These are phyloP conservation scores for Amphilophus citrinellus DNA, from an alignment of 2,113 vertebrate genomes.

Conservation along the genomic window DNA sequence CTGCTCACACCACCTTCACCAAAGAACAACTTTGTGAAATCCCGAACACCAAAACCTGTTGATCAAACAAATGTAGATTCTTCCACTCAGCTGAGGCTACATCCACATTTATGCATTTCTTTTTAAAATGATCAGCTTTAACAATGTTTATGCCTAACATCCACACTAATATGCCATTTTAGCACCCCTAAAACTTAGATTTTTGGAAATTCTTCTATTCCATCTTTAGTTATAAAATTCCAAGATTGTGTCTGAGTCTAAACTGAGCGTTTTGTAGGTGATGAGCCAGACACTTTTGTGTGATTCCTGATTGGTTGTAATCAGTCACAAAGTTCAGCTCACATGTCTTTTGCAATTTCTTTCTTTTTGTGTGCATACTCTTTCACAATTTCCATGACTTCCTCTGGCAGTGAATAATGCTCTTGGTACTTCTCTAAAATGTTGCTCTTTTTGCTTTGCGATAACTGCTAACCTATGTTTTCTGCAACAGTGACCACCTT, in stretches of 20 bases:
- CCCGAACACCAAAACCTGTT: background rate
- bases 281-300: background rate
- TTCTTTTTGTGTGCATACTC: background rate
- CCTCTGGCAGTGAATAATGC: background rate
- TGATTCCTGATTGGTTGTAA: background rate
- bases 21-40: too few species aligned
- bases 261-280: background rate
- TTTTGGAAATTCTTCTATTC: background rate
- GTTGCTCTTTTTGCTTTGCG: background rate
- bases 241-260: background rate
- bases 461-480: background rate
- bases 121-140: background rate
- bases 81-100: background rate
- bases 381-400: background rate
- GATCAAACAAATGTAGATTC: fast-evolving
- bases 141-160: background rate
- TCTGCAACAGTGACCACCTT: conserved; percentile 4
- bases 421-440: background rate
- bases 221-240: background rate
- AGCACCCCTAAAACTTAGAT: fast-evolving
- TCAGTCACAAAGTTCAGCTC: background rate
- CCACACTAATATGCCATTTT: background rate
- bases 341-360: background rate
- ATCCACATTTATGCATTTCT: background rate
- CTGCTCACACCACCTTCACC: too few species aligned